Evolutionary conservation across 1,140 invertebrate genomes (phyloP).

Genomic region (Nixonia krombeini): DNA sequence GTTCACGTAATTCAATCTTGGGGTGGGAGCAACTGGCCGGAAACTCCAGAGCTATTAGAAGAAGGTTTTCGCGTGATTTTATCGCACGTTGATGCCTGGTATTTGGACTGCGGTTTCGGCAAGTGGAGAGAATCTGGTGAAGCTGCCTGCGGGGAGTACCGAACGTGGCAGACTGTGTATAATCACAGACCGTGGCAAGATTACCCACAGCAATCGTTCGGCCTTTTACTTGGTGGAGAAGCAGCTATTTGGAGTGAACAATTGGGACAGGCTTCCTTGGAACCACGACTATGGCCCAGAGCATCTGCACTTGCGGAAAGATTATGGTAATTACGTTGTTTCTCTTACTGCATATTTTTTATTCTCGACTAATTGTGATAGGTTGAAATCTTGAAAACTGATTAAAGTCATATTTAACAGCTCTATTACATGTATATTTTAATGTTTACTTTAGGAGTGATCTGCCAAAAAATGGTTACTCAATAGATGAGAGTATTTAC

Average conservation of each 20-base stretch:
- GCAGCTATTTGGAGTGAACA: slow-evolving; percentile 83
- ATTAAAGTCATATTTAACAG: too few species aligned
- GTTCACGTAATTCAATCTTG: slow-evolving; percentile 78
- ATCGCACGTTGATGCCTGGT: slow-evolving; percentile 89
- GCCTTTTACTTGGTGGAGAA: slow-evolving; percentile 76
- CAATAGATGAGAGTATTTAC: slow-evolving; percentile 75
- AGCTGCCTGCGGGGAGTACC: slow-evolving; percentile 84
- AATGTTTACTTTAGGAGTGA: slow-evolving; percentile 63
- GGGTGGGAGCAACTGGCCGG: slow-evolving; percentile 83
- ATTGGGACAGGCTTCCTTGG: slow-evolving; percentile 74
- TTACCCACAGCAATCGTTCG: slow-evolving; percentile 61
- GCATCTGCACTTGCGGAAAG: slow-evolving; percentile 78
- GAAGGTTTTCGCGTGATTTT: slow-evolving; percentile 84
- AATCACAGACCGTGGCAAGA: slow-evolving; percentile 83
- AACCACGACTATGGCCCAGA: slow-evolving; percentile 80
- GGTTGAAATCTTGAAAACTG: too few species aligned
- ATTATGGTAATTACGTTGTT: slow-evolving; percentile 64
- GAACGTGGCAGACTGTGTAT: slow-evolving; percentile 87
- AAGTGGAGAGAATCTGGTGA: slow-evolving; percentile 81
- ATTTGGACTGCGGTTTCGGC: slow-evolving; percentile 87
- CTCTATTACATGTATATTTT: too few species aligned
- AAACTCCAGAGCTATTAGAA: slow-evolving; percentile 80
- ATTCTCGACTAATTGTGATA: too few species aligned
- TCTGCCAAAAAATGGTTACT: slow-evolving; percentile 57
- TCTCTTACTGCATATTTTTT: background rate